These are phyloP conservation scores for Glandiceps talaboti DNA, from an alignment of 53 echinoderm and acorn worm genomes.

Conservation along the genomic window DNA sequence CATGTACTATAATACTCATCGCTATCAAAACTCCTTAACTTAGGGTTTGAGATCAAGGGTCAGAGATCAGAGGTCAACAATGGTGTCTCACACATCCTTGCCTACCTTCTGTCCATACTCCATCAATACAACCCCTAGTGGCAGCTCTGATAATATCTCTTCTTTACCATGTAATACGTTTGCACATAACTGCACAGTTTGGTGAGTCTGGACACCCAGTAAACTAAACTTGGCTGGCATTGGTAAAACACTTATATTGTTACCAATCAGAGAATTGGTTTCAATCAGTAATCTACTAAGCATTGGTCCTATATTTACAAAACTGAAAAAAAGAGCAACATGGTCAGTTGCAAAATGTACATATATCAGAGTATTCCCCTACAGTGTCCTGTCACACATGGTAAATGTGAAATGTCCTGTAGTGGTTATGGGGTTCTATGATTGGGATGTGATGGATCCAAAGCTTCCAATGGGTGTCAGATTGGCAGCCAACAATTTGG, in stretches of 20 bases:
- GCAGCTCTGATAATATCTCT: conserved; percentile 26
- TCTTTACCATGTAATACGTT: conserved; percentile 37
- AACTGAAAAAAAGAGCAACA: conserved; percentile 20
- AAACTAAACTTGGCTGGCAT: conserved; percentile 45
- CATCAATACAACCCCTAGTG: conserved; percentile 65
- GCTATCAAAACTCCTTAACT: too few relatives aligned
- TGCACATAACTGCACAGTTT: conserved; percentile 62
- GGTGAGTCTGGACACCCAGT: conserved; percentile 50
- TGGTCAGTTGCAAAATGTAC: too few relatives aligned
- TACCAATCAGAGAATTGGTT: not conserved
- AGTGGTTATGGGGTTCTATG: too few relatives aligned
- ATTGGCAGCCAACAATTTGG: too few relatives aligned
- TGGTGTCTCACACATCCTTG: too few relatives aligned
- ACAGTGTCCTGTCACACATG: too few relatives aligned
- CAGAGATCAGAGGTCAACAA: too few relatives aligned
- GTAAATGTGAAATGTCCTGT: too few relatives aligned
- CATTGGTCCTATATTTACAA: conserved; percentile 64
- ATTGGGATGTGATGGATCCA: too few relatives aligned
- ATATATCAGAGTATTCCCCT: not conserved
- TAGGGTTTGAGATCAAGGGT: too few relatives aligned
- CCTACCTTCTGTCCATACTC: conserved; percentile 79
- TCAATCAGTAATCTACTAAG: not conserved
- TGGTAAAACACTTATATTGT: not conserved
- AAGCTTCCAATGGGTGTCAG: too few relatives aligned
- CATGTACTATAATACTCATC: too few relatives aligned